These are phyloP conservation scores for Globia sparganii DNA, from an alignment of 2,888 invertebrate genomes.

Conservation along the genomic window DNA sequence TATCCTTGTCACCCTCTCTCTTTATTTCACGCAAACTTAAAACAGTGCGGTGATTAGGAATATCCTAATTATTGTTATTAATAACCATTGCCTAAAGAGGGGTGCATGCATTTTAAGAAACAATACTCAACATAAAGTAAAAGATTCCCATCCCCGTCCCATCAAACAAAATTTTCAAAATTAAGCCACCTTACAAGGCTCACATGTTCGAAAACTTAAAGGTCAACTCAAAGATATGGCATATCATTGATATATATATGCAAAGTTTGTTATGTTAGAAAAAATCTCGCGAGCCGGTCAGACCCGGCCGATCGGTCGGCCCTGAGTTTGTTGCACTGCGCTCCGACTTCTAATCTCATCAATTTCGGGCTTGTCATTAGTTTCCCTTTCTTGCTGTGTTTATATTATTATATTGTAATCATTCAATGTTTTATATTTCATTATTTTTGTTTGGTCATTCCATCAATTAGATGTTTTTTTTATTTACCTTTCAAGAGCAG, in stretches of 20 bases:
- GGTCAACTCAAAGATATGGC: conserved; percentile 13
- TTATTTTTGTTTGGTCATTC: neutral
- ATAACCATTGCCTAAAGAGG: neutral
- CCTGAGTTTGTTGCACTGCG: conserved; percentile 49
- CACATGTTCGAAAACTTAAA: conserved; percentile 15
- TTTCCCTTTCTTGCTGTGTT: conserved; percentile 44
- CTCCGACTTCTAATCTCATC: conserved; percentile 25
- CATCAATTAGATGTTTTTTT: neutral
- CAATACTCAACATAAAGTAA: neutral
- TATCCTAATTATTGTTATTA: neutral
- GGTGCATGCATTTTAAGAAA: neutral
- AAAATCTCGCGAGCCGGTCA: conserved; percentile 9
- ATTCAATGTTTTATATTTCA: neutral
- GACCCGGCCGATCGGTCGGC: conserved; percentile 45
- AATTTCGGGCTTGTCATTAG: conserved; percentile 47
- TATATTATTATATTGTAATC: conserved; percentile 9
- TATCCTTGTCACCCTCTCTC: no score
- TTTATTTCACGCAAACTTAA: no score
- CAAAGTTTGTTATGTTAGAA: conserved; percentile 27
- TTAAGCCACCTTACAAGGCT: neutral
- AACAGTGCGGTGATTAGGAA: neutral
- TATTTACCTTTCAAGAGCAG: neutral
- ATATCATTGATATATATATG: conserved; percentile 24
- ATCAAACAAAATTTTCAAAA: neutral
- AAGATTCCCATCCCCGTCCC: neutral